These are phyloP conservation scores for Cistogaster globosa DNA, from an alignment of 2,888 invertebrate genomes.

Conservation along the genomic window DNA sequence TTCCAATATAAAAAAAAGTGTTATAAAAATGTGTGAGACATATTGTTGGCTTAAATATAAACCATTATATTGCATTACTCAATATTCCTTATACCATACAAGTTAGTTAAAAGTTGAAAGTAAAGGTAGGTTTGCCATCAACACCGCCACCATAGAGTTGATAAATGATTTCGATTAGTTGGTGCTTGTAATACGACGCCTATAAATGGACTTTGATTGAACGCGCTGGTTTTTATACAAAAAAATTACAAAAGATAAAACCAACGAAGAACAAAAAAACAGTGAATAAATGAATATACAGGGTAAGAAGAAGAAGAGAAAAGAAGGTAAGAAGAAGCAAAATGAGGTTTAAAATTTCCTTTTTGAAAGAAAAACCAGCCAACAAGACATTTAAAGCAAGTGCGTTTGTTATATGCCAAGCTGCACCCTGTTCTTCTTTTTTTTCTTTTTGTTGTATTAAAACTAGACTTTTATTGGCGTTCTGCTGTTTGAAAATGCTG, in stretches of 20 bases:
- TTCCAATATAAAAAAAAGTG: slow-evolving; percentile 37
- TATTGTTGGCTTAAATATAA: slow-evolving; percentile 70
- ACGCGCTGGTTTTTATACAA: slow-evolving; percentile 71
- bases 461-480: slow-evolving; percentile 46
- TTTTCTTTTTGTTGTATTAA: not conserved
- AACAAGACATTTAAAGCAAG: slow-evolving; percentile 57
- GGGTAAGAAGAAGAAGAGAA: slow-evolving; percentile 25
- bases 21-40: slow-evolving; percentile 68
- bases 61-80: slow-evolving; percentile 66
- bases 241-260: slow-evolving; percentile 60
- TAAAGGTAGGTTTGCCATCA: slow-evolving; percentile 65
- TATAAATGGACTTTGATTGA: slow-evolving; percentile 83
- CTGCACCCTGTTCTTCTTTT: slow-evolving; percentile 63
- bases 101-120: slow-evolving; percentile 36
- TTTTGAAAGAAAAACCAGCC: not conserved
- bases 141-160: slow-evolving; percentile 74
- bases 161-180: slow-evolving; percentile 83
- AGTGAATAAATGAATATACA: not conserved
- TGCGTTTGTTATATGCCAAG: slow-evolving; percentile 57
- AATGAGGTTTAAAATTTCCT: slow-evolving; percentile 63
- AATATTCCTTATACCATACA: slow-evolving; percentile 52
- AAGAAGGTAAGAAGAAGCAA: not conserved
- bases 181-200: slow-evolving; percentile 83
- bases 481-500: slow-evolving; percentile 73
- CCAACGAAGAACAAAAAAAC: not conserved